Base-by-base conservation (phyloP, 2,113 vertebrate genomes). In the Cephalopterus ornatus region DNA sequence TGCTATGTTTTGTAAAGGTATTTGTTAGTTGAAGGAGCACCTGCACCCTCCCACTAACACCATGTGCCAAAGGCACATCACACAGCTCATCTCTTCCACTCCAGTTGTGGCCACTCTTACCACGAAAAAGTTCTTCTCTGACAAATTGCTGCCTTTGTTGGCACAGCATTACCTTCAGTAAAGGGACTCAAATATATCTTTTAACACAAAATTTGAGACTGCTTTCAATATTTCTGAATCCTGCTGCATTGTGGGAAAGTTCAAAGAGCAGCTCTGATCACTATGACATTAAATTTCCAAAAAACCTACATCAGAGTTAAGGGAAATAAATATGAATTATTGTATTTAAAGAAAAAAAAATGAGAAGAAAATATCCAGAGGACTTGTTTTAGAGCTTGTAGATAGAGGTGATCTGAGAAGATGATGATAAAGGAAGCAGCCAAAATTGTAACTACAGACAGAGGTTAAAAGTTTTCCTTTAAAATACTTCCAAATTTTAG, bases 91-190 rank as follows among this genome's bases (percentile, higher is more conserved):
- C 37, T 44, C n/a, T 68, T 67, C 47, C 30, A 41, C 12, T 15
- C 37, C 18, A 53, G 41, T 11, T 1, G 0, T 24, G 23, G 30
- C 16, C 0, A 0, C 7, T 70, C 20, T 83, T 65, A 70, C 41
- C 30, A 32, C 47, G 16, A 33, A 39, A 49, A 79, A 28, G 13
- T 73, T 76, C 16, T 73, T 75, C 16, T 72, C 44, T n/a, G 17
- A 68, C 9, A 68, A 85, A 70, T 8, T 0, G 0, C 23, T 56
- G 32, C 18, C 41, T 79, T 88, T 93, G 21, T 30, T 94, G 59
- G 35, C 67, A 89, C 23, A 73, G 35, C 9, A 63, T 39, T 50
- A 17, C 30, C 37, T 49, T 20, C 20, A 55, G 71, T 70, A 85
- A 85, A 27, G 8, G 11, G 6, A 24, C 20, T 66, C 41, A 89